These are phyloP conservation scores for Trichacis sp. DNA, from an alignment of 2,888 invertebrate genomes.

Conservation along the genomic window DNA sequence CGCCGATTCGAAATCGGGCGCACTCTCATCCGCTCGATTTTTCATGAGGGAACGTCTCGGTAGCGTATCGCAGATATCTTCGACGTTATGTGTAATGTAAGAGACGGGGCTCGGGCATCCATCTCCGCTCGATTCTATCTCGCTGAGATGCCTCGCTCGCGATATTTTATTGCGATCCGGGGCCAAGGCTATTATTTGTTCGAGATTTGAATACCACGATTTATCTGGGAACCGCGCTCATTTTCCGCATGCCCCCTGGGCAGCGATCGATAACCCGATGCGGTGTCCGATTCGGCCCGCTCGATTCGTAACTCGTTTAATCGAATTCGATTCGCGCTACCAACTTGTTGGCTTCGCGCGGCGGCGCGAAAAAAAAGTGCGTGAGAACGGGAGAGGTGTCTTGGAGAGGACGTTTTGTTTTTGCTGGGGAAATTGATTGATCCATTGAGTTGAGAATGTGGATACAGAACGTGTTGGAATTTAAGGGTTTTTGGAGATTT, in stretches of 20 bases:
- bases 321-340: conserved; percentile 23
- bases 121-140: conserved; percentile 43
- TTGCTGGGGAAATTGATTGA: too few species aligned
- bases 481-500: too few species aligned
- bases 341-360: neutral
- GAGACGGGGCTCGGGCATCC: conserved; percentile 24
- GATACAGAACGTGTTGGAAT: too few species aligned
- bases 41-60: conserved; percentile 22
- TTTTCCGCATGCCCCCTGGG: conserved; percentile 37
- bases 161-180: conserved; percentile 46
- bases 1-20: too few species aligned
- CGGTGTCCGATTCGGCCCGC: conserved; percentile 30
- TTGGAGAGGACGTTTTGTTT: too few species aligned
- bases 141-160: conserved; percentile 21
- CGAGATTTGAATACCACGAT: conserved; percentile 39
- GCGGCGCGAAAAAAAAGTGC: neutral
- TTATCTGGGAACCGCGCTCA: conserved; percentile 42
- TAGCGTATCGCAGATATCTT: conserved; percentile 42
- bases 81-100: conserved; percentile 22
- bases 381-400: too few species aligned
- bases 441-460: too few species aligned
- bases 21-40: neutral
- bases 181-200: conserved; percentile 36
- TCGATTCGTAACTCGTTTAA: conserved; percentile 24
- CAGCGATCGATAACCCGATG: conserved; percentile 43